A percentile compares a stretch with the other conserved stretches of the same genome.
Conservation (phyloP, 92 coral and sea anemone genomes). For the Isaurus tuberculatus region DNA sequence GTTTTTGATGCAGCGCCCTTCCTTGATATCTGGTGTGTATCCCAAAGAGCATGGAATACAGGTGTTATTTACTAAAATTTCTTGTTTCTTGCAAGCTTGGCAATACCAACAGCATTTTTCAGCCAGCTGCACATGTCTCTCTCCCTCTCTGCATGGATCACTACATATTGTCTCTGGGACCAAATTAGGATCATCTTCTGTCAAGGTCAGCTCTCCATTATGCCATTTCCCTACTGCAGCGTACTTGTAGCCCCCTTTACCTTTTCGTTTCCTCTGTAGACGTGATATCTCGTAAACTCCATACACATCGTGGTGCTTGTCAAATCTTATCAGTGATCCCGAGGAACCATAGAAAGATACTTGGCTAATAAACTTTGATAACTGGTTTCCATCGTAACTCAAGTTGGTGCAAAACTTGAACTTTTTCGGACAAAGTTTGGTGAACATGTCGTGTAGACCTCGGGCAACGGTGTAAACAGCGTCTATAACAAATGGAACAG, state of each 20-base stretch:
- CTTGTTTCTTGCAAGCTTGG: conserved; percentile 39
- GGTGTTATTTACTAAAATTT: conserved; percentile 47
- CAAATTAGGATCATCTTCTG: not conserved
- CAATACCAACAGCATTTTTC: conserved; percentile 57
- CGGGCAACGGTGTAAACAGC: conserved; percentile 53
- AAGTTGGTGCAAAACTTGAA: conserved; percentile 38
- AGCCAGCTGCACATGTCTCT: conserved; percentile 28
- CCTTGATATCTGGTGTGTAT: conserved; percentile 22
- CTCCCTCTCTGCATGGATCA: conserved; percentile 32
- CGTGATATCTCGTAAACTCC: conserved; percentile 41
- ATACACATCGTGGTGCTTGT: conserved; percentile 41
- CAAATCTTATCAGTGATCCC: conserved; percentile 37
- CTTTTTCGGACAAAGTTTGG: conserved; percentile 26
- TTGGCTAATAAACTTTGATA: conserved; percentile 25
- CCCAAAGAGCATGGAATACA: conserved; percentile 46
- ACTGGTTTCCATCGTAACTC: conserved; percentile 45
- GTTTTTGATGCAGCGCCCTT: conserved; percentile 22
- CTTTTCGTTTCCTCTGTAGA: not conserved
- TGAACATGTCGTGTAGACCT: conserved; percentile 39
- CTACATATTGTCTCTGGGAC: conserved; percentile 39
- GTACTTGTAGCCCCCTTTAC: conserved; percentile 4
- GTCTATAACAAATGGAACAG: conserved; percentile 53
- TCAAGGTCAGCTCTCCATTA: conserved; percentile 24
- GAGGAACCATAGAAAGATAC: conserved; percentile 44
- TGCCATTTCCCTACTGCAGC: conserved; percentile 44